These are phyloP conservation scores for Siniperca undulata DNA, from an alignment of 2,797 vertebrate species.

Conservation along the genomic window DNA sequence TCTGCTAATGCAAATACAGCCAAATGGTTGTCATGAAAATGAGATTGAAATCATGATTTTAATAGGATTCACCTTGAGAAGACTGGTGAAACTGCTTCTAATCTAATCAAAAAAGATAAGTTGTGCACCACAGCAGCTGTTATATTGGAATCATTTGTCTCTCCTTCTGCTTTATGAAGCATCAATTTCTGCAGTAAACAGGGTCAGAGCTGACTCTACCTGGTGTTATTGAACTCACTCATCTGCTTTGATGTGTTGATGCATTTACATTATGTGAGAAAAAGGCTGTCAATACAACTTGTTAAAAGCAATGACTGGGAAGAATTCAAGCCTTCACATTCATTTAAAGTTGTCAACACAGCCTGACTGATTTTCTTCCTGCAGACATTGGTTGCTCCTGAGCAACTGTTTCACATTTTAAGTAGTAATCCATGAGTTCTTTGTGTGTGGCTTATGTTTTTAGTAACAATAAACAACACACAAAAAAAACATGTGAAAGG, in stretches of 20 bases:
- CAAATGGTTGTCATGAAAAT: constrained; percentile 34
- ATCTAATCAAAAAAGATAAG: constrained; percentile 46
- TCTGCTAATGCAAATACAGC: constrained; percentile 31
- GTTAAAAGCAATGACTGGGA: constrained; percentile 34
- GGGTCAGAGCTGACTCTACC: constrained; percentile 10
- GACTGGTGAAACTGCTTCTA: constrained; percentile 4
- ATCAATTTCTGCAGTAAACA: constrained; percentile 28
- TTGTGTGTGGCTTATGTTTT: background rate
- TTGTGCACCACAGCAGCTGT: constrained; percentile 22
- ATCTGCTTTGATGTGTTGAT: background rate
- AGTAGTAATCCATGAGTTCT: constrained; percentile 32
- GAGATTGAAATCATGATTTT: constrained; percentile 44
- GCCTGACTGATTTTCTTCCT: constrained; percentile 41
- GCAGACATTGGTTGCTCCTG: constrained; percentile 34
- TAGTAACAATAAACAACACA: background rate
- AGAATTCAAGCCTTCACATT: constrained; percentile 37
- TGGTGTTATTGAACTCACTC: constrained; percentile 8
- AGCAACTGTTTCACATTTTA: constrained; percentile 43
- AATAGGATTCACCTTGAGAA: constrained; percentile 43
- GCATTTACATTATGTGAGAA: constrained; percentile 32
- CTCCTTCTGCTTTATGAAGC: constrained; percentile 28
- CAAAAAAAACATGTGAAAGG: background rate
- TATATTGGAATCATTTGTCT: constrained; percentile 32
- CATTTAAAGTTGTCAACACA: constrained; percentile 46
- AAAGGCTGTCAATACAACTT: constrained; percentile 20